phyloP scores from a whole-genome alignment of 2,888 invertebrate species.

The Blera fallax region DNA sequence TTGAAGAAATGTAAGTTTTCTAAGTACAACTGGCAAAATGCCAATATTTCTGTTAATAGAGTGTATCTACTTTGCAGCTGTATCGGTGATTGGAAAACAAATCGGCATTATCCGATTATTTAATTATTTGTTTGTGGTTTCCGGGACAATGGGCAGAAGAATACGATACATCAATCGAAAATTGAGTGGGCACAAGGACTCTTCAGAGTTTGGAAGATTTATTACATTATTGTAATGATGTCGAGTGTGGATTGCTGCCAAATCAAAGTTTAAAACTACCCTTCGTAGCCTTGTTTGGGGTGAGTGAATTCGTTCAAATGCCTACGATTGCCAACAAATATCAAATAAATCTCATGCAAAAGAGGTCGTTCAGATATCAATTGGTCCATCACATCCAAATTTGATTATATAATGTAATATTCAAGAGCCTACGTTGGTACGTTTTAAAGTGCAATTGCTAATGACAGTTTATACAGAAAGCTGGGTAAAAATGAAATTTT shows the following conservation, averaged over 20 bases:
- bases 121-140: constrained; percentile 19
- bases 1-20: not conserved
- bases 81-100: not conserved
- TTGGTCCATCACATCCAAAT: constrained; percentile 29
- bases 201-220: constrained; percentile 19
- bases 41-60: not conserved
- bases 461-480: too few relatives aligned
- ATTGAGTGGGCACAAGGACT: constrained; percentile 25
- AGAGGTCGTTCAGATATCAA: constrained; percentile 50
- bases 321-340: constrained; percentile 52
- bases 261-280: constrained; percentile 40
- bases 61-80: not conserved
- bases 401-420: constrained; percentile 31
- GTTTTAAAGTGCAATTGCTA: not conserved
- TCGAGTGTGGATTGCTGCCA: constrained; percentile 48
- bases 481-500: too few relatives aligned
- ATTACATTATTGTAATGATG: constrained; percentile 30
- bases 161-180: constrained; percentile 5
- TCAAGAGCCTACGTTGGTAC: not conserved
- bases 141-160: not conserved
- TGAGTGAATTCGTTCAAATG: constrained; percentile 9
- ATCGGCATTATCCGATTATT: not conserved
- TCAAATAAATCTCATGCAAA: constrained; percentile 49
- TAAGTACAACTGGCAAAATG: constrained; percentile 12
- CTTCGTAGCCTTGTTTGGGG: not conserved